Evolutionary conservation across 2,797 vertebrate species (phyloP), one percentile per base, ranked within the genome.

Genomic region (Poecilia gillii): DNA sequence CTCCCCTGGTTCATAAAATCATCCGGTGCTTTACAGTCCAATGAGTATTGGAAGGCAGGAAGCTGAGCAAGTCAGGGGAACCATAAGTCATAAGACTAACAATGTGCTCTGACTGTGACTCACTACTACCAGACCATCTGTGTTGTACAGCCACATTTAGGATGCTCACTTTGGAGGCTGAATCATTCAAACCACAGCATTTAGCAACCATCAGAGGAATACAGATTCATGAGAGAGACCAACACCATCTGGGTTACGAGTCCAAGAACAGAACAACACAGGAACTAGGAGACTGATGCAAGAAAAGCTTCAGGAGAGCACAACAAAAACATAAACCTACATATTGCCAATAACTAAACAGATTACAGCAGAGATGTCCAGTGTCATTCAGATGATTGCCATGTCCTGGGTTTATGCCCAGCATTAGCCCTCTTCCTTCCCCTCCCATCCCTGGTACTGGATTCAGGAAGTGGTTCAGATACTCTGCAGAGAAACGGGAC

Each of bases 21-120:
- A 73, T 47, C 46, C 59, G 31, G 66, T 64, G 72, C 72, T 77
- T 78, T 68, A 62, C 43, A 83, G 45, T 78, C 73, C 81, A 4
- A 57, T n/a, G 62, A 43, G 18, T 68, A 57, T 75, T 79, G 85
- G 75, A 39, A 78, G 73, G 79, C 0, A 43, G 64, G 39, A 55
- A 55, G 59, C 77, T 71, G 64, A 83, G 62, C 70, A 1, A 2
- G 82, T 57, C n/a, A 77, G 68, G 75, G 75, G 72, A 89, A 79
- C 72, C 73, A 14, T 36, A 55, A 85, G 85, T 87, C 87, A 90
- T 9, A 7, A 85, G 82, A 83, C 78, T 9, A 43, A 75, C 55
- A 73, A 75, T 57, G 46, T 49, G 53, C 73, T 84, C 46, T 49
- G 66, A 76, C 70, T 13, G 47, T 90, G 88, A 91, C 71, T 91